Base-by-base conservation (phyloP, 2,113 vertebrate species). In the Megaceryle maxima region DNA sequence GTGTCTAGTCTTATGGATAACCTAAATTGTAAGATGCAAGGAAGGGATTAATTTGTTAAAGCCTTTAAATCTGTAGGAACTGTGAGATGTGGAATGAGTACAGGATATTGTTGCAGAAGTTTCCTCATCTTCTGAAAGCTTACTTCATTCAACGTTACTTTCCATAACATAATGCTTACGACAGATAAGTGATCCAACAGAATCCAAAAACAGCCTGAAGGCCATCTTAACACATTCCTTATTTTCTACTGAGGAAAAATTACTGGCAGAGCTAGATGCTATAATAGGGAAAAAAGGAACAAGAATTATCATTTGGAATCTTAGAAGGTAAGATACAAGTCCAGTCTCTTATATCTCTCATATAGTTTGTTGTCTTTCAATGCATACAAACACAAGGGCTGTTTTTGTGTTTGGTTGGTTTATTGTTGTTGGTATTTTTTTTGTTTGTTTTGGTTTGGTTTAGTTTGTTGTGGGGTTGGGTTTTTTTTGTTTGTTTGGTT, bases 301-400 rank as follows among this genome's bases (percentile, higher is more conserved):
- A 22, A 98, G 98, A 83, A 99, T 99, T 90, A 99, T 99, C 88
- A 99, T 99, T 93, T 99, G 99, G 99, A 99, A 99, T 83, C 98
- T 99, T 28, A 98, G 99, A 95, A 98, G 98, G 99, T 99, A 96
- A 88, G 91, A 33, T 39, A 16, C 56, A 69, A 66, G 12, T 50
- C 21, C 41, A 24, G 2, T 25, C 33, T 70, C 13, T 68, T 70
- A 1, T 4, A 3, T 9, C 17, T 73, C n/a, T 62, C 31, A 14
- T 17, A 31, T 76, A 29, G 13, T 60, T 72, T 43, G n/a, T 39
- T 90, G n/a, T 35, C 3, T 59, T 81, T 50, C 29, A 20, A 15
- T 57, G 16, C 20, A 4, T 62, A 39, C 51, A 55, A n/a, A 17
- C 26, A 8, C 4, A 64, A 50, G 12, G 50, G 50, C 25, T 51